A percentile compares a stretch with the other conserved stretches of the same genome.
These are phyloP conservation scores for Drosophila melanosoma DNA, from an alignment of 2,888 invertebrate species.

Conservation along the genomic window DNA sequence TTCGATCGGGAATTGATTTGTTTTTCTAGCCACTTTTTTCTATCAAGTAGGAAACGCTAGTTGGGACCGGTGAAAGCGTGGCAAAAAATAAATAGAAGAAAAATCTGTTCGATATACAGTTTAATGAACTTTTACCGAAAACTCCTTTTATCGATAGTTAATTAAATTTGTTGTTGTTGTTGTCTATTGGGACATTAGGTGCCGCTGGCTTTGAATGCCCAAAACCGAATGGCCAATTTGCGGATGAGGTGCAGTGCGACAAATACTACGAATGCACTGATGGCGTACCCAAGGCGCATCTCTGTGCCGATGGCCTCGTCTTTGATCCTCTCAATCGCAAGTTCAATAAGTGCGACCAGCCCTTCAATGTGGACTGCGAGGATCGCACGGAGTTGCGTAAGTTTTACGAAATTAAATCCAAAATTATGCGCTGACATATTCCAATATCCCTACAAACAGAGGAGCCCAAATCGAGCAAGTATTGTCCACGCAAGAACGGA, in stretches of 20 bases:
- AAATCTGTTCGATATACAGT: constrained; percentile 29
- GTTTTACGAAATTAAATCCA: constrained; percentile 82
- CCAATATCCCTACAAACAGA: constrained; percentile 86
- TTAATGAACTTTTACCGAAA: constrained; percentile 50
- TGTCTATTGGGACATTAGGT: constrained; percentile 16
- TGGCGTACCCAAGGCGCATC: constrained; percentile 89
- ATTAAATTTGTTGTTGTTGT: neutral
- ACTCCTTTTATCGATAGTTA: neutral
- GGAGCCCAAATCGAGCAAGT: constrained; percentile 88
- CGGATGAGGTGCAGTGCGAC: constrained; percentile 93
- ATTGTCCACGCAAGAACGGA: constrained; percentile 94
- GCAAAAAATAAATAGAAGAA: neutral
- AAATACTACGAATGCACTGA: constrained; percentile 93
- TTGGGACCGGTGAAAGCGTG: constrained; percentile 29
- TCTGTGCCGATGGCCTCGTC: constrained; percentile 95
- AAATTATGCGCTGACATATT: neutral
- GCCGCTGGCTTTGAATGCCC: constrained; percentile 90
- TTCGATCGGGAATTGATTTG: constrained; percentile 44
- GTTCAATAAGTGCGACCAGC: constrained; percentile 96
- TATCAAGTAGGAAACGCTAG: constrained; percentile 38
- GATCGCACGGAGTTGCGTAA: constrained; percentile 95
- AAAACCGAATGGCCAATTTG: constrained; percentile 92
- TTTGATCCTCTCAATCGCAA: constrained; percentile 94
- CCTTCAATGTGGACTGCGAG: constrained; percentile 96
- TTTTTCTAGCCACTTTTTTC: constrained; percentile 29